Evolutionary conservation across 2,888 invertebrate genomes (phyloP).

Genomic region (Myathropa florea): DNA sequence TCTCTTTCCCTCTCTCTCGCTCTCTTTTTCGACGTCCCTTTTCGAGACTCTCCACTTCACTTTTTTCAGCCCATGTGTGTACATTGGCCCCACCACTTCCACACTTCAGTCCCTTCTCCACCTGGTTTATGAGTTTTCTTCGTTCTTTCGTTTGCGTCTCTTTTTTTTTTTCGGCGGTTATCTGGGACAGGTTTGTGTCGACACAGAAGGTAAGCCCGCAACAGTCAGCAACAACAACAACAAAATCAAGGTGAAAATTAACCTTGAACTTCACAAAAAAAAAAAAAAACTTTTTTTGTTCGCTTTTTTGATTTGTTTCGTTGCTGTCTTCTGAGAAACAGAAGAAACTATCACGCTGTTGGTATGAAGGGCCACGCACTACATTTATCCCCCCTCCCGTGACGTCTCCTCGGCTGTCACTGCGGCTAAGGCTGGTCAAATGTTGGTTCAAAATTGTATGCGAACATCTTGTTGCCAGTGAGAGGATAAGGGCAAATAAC

Average conservation of each 20-base stretch:
- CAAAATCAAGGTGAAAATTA: slow-evolving; percentile 72
- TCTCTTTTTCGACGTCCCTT: slow-evolving; percentile 18
- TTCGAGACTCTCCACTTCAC: background rate
- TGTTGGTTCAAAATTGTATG: slow-evolving; percentile 47
- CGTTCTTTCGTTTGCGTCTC: background rate
- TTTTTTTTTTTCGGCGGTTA: slow-evolving; percentile 10
- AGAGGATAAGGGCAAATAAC: slow-evolving; percentile 4
- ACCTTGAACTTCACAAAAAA: slow-evolving; percentile 79
- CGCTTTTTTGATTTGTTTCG: background rate
- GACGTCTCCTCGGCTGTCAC: background rate
- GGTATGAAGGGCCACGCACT: slow-evolving; percentile 61
- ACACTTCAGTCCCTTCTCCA: too few relatives aligned
- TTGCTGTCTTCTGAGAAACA: background rate
- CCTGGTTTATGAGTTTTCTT: slow-evolving; percentile 13
- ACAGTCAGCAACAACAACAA: too few relatives aligned
- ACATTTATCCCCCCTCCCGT: slow-evolving; percentile 21
- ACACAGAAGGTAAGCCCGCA: slow-evolving; percentile 43
- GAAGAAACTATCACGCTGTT: background rate
- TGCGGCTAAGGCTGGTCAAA: background rate
- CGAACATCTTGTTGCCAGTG: slow-evolving; percentile 56
- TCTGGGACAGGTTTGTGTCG: slow-evolving; percentile 55
- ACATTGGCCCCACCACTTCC: background rate
- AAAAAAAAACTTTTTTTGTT: slow-evolving; percentile 11
- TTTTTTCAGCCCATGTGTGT: background rate
- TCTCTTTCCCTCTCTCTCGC: background rate